Conservation (phyloP, 2,888 invertebrate genomes). For the Brachypterus glaber region DNA sequence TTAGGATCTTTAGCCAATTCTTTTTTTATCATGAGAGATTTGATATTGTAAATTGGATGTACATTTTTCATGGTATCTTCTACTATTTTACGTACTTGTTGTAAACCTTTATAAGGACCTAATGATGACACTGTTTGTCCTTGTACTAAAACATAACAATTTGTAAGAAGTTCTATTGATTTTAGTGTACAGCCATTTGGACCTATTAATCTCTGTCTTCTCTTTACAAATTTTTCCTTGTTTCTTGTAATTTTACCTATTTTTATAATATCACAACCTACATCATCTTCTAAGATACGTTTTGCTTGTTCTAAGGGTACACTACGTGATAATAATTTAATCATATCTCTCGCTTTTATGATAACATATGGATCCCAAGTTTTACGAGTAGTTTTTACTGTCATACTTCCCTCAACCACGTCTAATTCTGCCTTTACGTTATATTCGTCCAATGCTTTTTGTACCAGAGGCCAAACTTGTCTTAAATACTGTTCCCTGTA, state of each 20-base stretch:
- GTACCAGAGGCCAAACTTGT: slow-evolving; percentile 91
- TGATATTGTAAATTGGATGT: slow-evolving; percentile 97
- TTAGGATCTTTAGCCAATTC: slow-evolving; percentile 90
- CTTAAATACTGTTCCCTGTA: slow-evolving; percentile 93
- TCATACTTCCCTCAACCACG: slow-evolving; percentile 88
- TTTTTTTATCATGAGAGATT: slow-evolving; percentile 93
- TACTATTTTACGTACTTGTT: slow-evolving; percentile 79
- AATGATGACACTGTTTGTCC: slow-evolving; percentile 94
- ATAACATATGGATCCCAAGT: slow-evolving; percentile 99
- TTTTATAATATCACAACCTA: slow-evolving; percentile 92
- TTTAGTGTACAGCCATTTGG: slow-evolving; percentile 97
- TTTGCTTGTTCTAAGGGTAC: slow-evolving; percentile 95
- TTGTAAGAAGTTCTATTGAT: slow-evolving; percentile 90
- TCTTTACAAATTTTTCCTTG: slow-evolving; percentile 88
- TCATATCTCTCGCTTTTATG: slow-evolving; percentile 91
- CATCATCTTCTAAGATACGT: slow-evolving; percentile 77
- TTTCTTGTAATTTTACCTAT: slow-evolving; percentile 85
- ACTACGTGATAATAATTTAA: slow-evolving; percentile 88
- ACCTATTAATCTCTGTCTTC: slow-evolving; percentile 89
- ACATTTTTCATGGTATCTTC: slow-evolving; percentile 98
- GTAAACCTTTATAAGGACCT: slow-evolving; percentile 89
- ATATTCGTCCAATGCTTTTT: slow-evolving; percentile 73
- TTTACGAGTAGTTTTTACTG: slow-evolving; percentile 87
- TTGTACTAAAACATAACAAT: slow-evolving; percentile 93
- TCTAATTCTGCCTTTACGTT: slow-evolving; percentile 81